Conservation (phyloP, 2,888 invertebrate genomes). For the Ephialtes manifestator region DNA sequence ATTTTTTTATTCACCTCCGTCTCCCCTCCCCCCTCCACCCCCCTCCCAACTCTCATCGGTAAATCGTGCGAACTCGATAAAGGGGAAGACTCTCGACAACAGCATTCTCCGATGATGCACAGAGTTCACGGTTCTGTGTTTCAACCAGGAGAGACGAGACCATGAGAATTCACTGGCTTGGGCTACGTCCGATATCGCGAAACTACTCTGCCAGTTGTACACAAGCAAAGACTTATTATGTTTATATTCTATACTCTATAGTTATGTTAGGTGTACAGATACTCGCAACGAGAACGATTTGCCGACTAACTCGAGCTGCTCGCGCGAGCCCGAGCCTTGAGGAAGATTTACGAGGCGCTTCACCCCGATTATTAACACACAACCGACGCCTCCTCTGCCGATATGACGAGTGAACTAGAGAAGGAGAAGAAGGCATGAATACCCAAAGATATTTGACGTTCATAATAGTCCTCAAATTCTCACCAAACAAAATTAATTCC, state of each 20-base stretch:
- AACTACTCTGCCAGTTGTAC: constrained; percentile 1
- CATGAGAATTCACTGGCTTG: constrained; percentile 4
- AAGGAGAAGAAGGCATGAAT: background rate
- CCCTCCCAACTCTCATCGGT: constrained; percentile 16
- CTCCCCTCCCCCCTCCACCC: background rate
- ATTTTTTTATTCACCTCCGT: constrained; percentile 38
- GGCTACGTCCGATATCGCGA: constrained; percentile 6
- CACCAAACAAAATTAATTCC: background rate
- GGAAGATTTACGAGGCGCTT: constrained; percentile 70
- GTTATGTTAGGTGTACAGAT: constrained; percentile 3
- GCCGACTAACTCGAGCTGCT: constrained; percentile 42
- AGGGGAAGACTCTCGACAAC: constrained; percentile 25
- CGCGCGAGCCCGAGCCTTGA: constrained; percentile 52
- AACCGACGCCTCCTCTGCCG: constrained; percentile 40
- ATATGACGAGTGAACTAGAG: constrained; percentile 63
- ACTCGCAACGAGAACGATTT: constrained; percentile 47
- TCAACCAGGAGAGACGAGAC: constrained; percentile 13
- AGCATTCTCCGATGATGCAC: constrained; percentile 49
- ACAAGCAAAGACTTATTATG: constrained; percentile 1
- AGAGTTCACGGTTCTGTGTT: constrained; percentile 27
- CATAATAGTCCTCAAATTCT: constrained; percentile 3
- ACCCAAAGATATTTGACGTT: background rate
- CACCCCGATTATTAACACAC: constrained; percentile 68
- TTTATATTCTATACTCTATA: background rate
- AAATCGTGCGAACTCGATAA: constrained; percentile 44